Evolutionary conservation across 1,140 invertebrate genomes (phyloP).

Genomic region (Sycophaga agraensis): DNA sequence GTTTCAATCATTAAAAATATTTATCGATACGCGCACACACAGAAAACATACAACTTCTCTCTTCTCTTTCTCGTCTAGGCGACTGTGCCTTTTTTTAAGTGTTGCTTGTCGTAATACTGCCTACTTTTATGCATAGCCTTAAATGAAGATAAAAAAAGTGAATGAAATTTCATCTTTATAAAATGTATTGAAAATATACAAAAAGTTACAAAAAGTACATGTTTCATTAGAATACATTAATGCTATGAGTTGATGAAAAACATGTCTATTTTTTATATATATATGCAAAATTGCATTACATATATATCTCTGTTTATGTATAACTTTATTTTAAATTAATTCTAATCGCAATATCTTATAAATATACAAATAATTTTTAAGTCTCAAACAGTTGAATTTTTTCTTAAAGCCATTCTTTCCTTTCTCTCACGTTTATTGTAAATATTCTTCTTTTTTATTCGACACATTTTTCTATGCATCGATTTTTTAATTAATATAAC

Average conservation of each 20-base stretch:
- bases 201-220: slow-evolving; percentile 12
- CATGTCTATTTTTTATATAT: slow-evolving; percentile 23
- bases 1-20: background rate
- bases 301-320: slow-evolving; percentile 6
- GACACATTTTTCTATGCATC: no score
- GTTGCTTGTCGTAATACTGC: slow-evolving; percentile 22
- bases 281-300: slow-evolving; percentile 24
- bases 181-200: slow-evolving; percentile 16
- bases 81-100: slow-evolving; percentile 27
- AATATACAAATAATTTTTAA: slow-evolving; percentile 14
- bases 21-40: background rate
- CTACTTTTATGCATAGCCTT: slow-evolving; percentile 24
- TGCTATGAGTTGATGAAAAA: slow-evolving; percentile 13
- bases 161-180: slow-evolving; percentile 17
- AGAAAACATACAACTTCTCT: slow-evolving; percentile 2
- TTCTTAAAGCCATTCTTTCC: no score
- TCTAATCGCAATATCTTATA: slow-evolving; percentile 15
- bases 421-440: no score
- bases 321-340: slow-evolving; percentile 10
- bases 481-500: no score
- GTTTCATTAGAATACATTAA: slow-evolving; percentile 19
- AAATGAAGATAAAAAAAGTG: slow-evolving; percentile 1
- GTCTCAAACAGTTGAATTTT: background rate
- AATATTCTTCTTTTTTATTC: no score
- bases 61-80: slow-evolving; percentile 21